phyloP scores from a whole-genome alignment of 2,113 vertebrate species.

The Piprites chloris region DNA sequence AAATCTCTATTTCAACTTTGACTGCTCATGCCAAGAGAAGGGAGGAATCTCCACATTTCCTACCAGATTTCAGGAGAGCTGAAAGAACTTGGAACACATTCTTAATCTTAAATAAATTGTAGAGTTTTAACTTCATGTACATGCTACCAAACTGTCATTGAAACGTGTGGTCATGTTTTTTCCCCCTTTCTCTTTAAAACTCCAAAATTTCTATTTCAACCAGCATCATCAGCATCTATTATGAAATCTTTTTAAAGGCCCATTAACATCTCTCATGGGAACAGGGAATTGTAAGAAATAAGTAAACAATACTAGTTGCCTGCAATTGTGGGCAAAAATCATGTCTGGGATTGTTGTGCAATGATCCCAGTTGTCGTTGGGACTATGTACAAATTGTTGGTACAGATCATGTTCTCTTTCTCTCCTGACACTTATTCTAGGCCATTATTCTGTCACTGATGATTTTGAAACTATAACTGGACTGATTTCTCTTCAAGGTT shows the following conservation, averaged over 20 bases:
- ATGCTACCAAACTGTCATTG: neutral
- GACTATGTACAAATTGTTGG: neutral
- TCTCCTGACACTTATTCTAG: neutral
- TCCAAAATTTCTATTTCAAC: neutral
- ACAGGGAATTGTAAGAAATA: neutral
- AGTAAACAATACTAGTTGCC: neutral
- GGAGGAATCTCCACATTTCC: neutral
- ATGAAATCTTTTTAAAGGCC: neutral
- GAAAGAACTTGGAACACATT: neutral
- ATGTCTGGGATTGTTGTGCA: neutral
- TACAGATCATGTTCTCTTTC: neutral
- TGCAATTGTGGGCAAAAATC: neutral
- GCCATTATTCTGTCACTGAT: neutral
- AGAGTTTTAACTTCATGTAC: neutral
- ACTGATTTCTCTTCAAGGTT: neutral
- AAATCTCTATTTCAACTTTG: neutral
- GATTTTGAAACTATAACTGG: neutral
- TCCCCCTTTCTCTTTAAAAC: neutral
- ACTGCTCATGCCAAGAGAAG: neutral
- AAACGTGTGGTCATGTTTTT: neutral
- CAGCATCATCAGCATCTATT: neutral
- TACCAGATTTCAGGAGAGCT: neutral
- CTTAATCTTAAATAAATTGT: neutral
- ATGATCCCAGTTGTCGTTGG: neutral
- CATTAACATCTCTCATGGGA: neutral